These are phyloP conservation scores for Orchestia grillus DNA, from an alignment of 1,140 invertebrate genomes.

Conservation along the genomic window DNA sequence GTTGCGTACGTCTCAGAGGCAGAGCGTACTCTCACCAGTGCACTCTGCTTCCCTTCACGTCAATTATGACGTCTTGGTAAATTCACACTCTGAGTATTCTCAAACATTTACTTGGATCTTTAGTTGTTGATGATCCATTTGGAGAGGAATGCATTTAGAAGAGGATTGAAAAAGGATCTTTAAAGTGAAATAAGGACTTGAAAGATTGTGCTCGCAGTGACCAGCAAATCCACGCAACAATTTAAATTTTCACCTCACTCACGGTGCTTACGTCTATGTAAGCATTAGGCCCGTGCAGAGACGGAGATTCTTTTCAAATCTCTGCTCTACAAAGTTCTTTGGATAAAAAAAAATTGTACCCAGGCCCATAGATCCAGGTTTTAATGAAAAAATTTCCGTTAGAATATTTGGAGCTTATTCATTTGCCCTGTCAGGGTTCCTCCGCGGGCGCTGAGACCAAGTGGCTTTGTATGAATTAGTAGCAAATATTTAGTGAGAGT, in stretches of 20 bases:
- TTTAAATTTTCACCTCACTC: neutral
- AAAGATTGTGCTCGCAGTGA: neutral
- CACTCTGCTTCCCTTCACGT: neutral
- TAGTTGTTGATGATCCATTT: neutral
- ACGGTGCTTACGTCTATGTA: neutral
- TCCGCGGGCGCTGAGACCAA: too few relatives aligned
- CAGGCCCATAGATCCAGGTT: too few relatives aligned
- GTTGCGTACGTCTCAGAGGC: neutral
- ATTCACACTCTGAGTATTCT: neutral
- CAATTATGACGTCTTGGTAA: neutral
- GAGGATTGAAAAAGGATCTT: neutral
- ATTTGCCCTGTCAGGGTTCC: too few relatives aligned
- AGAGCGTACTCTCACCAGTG: neutral
- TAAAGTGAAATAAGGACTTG: neutral
- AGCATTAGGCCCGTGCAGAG: neutral
- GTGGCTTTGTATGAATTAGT: too few relatives aligned
- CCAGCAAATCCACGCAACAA: neutral
- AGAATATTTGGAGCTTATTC: too few relatives aligned
- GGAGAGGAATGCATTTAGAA: neutral
- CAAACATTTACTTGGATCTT: neutral
- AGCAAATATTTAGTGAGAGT: neutral
- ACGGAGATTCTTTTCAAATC: neutral
- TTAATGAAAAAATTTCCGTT: too few relatives aligned
- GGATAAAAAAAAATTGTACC: too few relatives aligned
- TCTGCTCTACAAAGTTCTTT: too few relatives aligned